phyloP scores from a whole-genome alignment of 1,140 invertebrate species.

The Ylistrum balloti region DNA sequence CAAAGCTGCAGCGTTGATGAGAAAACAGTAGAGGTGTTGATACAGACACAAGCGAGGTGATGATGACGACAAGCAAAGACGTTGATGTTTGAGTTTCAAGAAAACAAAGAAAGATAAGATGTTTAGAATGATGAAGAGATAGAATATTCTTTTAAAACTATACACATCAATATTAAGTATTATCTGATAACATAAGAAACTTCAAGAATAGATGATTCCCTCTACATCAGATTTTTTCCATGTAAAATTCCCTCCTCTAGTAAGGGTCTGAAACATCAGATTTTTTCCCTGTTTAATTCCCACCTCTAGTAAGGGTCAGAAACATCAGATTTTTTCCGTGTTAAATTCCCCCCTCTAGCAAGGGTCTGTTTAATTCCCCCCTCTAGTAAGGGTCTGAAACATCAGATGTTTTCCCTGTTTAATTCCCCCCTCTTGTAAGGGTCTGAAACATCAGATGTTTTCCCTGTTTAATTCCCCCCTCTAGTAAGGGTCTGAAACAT shows the following conservation, averaged over 20 bases:
- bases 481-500: background rate
- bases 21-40: too few species aligned
- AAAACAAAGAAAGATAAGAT: too few species aligned
- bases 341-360: background rate
- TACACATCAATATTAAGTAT: background rate
- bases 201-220: background rate
- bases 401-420: background rate
- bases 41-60: too few species aligned
- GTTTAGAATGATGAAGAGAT: too few species aligned
- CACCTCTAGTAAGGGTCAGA: background rate
- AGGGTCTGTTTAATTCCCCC: too few species aligned
- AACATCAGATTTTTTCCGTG: background rate
- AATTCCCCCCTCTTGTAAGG: background rate
- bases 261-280: background rate
- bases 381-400: background rate
- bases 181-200: background rate
- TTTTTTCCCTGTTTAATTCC: background rate
- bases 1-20: too few species aligned
- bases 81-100: too few species aligned
- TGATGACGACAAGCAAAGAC: too few species aligned
- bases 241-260: background rate
- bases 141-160: too few species aligned
- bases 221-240: background rate
- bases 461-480: background rate
- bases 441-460: background rate